Percentiles rank a stretch among this genome's conserved stretches.
These are phyloP conservation scores for Microcebus murinus DNA, from an alignment of 2,113 vertebrate genomes.

Conservation along the genomic window DNA sequence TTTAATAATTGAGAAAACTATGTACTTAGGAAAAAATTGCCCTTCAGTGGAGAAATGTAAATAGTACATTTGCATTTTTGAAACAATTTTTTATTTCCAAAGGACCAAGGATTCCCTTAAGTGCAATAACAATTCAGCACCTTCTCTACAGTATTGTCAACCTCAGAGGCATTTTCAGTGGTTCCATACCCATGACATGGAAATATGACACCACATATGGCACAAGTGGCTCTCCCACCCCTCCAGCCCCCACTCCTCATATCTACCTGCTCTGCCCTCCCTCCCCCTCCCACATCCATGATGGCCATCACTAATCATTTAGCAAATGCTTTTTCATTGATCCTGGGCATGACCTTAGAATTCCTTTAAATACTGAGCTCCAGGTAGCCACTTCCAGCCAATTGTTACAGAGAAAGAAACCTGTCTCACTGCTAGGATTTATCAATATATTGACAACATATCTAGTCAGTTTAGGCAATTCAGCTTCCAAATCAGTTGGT, in stretches of 20 bases:
- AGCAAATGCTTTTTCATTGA: not conserved
- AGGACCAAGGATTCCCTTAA: not conserved
- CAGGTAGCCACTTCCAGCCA: not conserved
- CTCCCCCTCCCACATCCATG: not conserved
- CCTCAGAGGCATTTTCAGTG: not conserved
- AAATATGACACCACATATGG: not conserved
- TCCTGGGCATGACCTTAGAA: not conserved
- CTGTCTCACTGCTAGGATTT: not conserved
- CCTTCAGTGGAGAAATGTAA: conserved; percentile 48
- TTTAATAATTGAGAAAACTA: conserved; percentile 41
- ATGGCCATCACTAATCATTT: not conserved
- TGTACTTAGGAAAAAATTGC: conserved; percentile 47
- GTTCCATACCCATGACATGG: not conserved
- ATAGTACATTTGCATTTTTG: conserved; percentile 57
- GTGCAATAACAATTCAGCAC: not conserved
- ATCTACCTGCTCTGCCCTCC: too few relatives aligned
- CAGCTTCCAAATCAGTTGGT: not conserved
- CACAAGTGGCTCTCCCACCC: not conserved
- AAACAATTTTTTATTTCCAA: not conserved
- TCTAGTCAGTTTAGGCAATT: not conserved
- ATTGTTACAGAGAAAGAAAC: not conserved
- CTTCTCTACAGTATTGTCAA: not conserved
- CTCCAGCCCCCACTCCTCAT: not conserved
- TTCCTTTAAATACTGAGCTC: not conserved
- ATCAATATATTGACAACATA: not conserved